Conservation (phyloP, 2,113 vertebrate species). For the Emydura subglobosa region DNA sequence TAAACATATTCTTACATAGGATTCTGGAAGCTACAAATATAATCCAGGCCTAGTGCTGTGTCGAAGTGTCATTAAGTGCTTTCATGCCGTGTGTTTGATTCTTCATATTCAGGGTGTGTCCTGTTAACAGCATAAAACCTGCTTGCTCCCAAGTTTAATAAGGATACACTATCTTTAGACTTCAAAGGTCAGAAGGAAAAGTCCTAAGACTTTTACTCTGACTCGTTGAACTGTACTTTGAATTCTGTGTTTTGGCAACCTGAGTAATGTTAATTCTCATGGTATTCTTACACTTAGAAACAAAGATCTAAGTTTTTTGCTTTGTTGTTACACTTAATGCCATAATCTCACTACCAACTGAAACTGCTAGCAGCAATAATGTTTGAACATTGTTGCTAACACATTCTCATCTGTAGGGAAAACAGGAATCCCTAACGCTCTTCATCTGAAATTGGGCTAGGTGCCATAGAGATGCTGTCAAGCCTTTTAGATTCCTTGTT, state of each 20-base stretch:
- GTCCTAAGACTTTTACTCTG: background rate
- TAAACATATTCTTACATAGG: background rate
- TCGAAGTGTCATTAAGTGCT: background rate
- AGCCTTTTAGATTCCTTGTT: background rate
- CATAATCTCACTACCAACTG: background rate
- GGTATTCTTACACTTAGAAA: background rate
- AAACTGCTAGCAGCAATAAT: background rate
- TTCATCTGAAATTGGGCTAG: background rate
- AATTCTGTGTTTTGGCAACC: background rate
- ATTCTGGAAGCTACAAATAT: background rate
- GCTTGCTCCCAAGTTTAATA: background rate
- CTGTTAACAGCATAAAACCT: background rate
- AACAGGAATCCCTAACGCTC: background rate
- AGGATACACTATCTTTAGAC: background rate
- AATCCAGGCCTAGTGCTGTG: background rate
- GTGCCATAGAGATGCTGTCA: rapidly evolving
- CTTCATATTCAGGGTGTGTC: background rate
- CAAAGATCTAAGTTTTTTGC: background rate
- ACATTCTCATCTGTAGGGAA: background rate
- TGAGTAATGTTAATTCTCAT: background rate
- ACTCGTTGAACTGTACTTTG: background rate
- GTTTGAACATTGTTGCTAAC: background rate
- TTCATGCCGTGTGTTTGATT: background rate
- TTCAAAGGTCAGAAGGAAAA: background rate
- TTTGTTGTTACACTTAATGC: background rate